Conservation (phyloP, 2,113 vertebrate species). For the Mungos mungo region DNA sequence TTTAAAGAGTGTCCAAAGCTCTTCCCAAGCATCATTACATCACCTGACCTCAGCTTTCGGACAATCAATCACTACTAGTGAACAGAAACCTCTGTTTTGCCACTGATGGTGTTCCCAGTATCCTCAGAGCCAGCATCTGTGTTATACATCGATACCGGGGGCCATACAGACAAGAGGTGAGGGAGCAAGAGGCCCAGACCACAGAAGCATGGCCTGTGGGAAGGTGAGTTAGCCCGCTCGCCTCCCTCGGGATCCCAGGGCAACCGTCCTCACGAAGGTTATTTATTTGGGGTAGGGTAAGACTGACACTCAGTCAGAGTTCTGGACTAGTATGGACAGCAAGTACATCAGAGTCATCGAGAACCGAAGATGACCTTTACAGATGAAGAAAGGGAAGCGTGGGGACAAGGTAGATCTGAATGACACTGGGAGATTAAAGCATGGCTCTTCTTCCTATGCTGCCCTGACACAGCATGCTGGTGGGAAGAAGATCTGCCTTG, state of each 20-base stretch:
- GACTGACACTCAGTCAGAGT: neutral
- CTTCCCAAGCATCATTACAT: neutral
- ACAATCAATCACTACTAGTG: neutral
- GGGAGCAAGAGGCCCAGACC: neutral
- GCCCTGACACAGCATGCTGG: too few species aligned
- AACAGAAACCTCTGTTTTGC: neutral
- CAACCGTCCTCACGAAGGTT: neutral
- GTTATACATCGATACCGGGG: neutral
- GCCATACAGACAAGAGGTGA: neutral
- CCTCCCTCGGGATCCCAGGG: neutral
- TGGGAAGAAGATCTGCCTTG: neutral
- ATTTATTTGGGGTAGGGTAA: neutral
- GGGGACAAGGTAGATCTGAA: neutral
- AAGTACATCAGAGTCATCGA: neutral
- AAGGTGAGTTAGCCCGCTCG: neutral
- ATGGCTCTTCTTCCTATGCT: neutral
- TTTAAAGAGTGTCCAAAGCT: neutral
- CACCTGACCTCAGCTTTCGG: neutral
- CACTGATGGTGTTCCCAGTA: neutral
- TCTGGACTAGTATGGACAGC: neutral
- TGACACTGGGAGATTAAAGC: neutral
- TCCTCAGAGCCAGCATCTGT: neutral
- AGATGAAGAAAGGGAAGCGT: neutral
- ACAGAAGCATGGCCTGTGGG: neutral
- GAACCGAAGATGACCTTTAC: neutral